Base-by-base conservation (phyloP, 2,888 invertebrate species). In the Ptilodon capucinus region DNA sequence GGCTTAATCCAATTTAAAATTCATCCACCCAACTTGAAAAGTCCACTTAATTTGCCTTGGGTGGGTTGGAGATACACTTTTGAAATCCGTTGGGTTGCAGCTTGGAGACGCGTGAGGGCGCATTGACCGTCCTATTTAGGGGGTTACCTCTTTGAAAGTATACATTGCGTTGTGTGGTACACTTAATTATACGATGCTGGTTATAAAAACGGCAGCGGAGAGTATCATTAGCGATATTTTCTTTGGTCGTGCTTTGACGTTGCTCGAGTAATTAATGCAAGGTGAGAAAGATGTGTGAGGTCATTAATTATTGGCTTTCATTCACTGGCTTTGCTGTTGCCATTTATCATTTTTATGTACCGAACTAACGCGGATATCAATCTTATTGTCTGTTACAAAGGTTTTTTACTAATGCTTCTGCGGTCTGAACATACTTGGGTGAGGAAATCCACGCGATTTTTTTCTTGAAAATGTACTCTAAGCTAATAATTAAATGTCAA, bases 1-100 rank as follows among this genome's bases (percentile, higher is more conserved):
- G 83, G 88, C 84, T 81, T 85, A 81, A 82, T 81, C 83, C 79
- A 87, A 87, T 88, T 89, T 86, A 81, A 84, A 86, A 84, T 82
- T 84, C 72, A 86, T 76, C 80, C 87, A 71, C 68, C 80, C 72
- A 76, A 76, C 76, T 84, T 78, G 75, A 80, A 79, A 80, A 79
- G 80, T 77, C 68, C 69, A 70, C 75, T 76, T 78, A 80, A 81
- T 82, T 80, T 75, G 56, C 67, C 55, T 63, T 57, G 52, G 64
- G 62, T 58, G 49, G 54, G 58, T 16, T 40, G 59, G 67, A 59
- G 68, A 66, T 67, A 69, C 57, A 60, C 77, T 76, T 74, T 73
- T 79, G 51, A 76, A 84, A 76, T 77, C 63, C 66, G 72, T 49
- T 71, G 77, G 70, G 72, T 78, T 68, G 60, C 69, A 68, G 68